Base-by-base conservation (phyloP, 2,113 vertebrate species). In the Limnothrissa miodon region DNA sequence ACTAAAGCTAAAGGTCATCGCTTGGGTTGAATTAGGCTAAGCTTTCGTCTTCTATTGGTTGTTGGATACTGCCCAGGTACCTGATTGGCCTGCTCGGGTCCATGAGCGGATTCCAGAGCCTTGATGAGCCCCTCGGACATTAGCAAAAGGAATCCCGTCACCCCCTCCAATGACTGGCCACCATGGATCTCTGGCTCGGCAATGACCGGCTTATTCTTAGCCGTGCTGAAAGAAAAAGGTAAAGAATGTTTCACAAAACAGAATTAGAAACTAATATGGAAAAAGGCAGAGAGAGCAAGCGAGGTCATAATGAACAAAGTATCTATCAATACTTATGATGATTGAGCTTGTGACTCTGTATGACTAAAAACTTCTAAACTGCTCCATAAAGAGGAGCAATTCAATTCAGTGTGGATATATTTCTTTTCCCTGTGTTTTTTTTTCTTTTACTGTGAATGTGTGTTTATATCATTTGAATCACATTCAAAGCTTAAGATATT, bases 71-170 rank as follows among this genome's bases (percentile, higher is more conserved):
- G 39, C 46, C 39, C 45, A 29, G 29, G 23, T 82, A 99, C 98
- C 97, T 99, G 97, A 89, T 99, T 99, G 92, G 96, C 97, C 83
- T 99, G 98, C 33, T 98, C 98, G 0, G 97, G 96, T 23, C 98
- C 97, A 0, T 98, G 98, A 84, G 98, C 98, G 0, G 97, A 95
- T 89, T 99, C 98, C 15, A 99, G 94, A 0, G 97, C 98, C 85
- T 96, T 98, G 89, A 98, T 98, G 5, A 99, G 95, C 5, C 98
- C 98, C 88, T 99, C 98, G 0, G 98, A 99, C 97, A 99, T 97
- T 51, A 99, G 94, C 87, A 99, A 90, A 88, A 99, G 91, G 91
- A 99, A 99, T 56, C 98, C 98, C 0, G 95, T 97, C 84, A 98
- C 95, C 0, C 93, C 94, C 0, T 99, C 97, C 93, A 99, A 86